Conservation (phyloP, 92 coral and sea anemone species). For the Palythoa grandiflora region DNA sequence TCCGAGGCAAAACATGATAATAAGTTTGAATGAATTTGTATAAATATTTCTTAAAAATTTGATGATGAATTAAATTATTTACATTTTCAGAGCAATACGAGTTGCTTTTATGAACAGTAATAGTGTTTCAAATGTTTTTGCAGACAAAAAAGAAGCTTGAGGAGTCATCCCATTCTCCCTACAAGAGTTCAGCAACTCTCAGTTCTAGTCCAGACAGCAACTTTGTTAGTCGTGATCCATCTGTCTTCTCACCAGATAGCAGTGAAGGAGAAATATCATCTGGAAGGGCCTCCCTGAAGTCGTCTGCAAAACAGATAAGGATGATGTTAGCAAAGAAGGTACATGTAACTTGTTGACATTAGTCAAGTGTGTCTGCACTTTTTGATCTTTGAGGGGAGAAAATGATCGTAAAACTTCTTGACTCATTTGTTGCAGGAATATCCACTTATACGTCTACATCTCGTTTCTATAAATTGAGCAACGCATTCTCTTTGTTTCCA, state of each 20-base stretch:
- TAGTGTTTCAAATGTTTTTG: background rate
- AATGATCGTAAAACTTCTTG: too few species aligned
- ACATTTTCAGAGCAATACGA: too few species aligned
- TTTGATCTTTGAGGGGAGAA: background rate
- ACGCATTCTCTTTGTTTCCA: too few species aligned
- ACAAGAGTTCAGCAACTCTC: slow-evolving; percentile 59
- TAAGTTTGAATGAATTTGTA: too few species aligned
- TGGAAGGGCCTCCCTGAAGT: slow-evolving; percentile 74
- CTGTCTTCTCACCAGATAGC: slow-evolving; percentile 82
- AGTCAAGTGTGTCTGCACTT: background rate
- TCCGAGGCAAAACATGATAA: too few species aligned
- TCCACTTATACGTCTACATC: too few species aligned
- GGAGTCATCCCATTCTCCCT: slow-evolving; percentile 66
- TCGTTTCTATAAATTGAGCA: too few species aligned
- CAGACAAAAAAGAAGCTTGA: slow-evolving; percentile 88
- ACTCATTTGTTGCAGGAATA: too few species aligned
- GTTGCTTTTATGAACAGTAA: too few species aligned
- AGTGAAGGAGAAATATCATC: slow-evolving; percentile 74
- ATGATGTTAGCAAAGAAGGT: slow-evolving; percentile 80
- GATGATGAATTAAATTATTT: too few species aligned
- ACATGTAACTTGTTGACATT: background rate
- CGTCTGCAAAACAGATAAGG: slow-evolving; percentile 82
- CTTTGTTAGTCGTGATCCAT: slow-evolving; percentile 52
- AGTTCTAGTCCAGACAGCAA: slow-evolving; percentile 74
- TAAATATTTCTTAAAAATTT: too few species aligned